A percentile compares a stretch with the other conserved stretches of the same genome.
Conservation (phyloP, 1,140 invertebrate genomes). For the Zaprionus gabonicus region DNA sequence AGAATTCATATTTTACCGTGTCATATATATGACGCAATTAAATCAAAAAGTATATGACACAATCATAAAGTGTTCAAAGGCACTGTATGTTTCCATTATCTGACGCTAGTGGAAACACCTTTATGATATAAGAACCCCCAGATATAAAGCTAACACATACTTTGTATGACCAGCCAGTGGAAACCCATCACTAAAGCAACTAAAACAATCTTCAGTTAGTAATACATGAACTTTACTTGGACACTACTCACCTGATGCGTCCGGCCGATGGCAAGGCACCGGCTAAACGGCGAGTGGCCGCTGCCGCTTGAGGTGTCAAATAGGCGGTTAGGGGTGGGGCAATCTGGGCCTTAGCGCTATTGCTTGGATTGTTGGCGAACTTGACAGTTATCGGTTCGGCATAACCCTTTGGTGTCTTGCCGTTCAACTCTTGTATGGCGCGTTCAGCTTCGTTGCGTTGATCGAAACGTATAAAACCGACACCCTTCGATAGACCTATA, state of each 20-base stretch:
- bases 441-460: conserved; percentile 87
- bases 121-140: background rate
- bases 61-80: background rate
- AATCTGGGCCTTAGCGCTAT: conserved; percentile 86
- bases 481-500: conserved; percentile 86
- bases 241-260: conserved; percentile 74
- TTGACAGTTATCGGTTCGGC: conserved; percentile 87
- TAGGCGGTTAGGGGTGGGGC: conserved; percentile 86
- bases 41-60: background rate
- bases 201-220: conserved; percentile 14
- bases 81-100: background rate
- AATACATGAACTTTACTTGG: background rate
- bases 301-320: conserved; percentile 84
- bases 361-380: conserved; percentile 88
- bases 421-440: conserved; percentile 87
- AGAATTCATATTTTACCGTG: background rate
- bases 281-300: conserved; percentile 76
- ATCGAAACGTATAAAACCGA: conserved; percentile 87
- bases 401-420: conserved; percentile 86
- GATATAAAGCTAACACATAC: conserved; percentile 3
- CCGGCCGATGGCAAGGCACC: conserved; percentile 79
- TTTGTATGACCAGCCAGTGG: conserved; percentile 1
- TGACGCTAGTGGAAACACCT: background rate
- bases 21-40: background rate
- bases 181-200: conserved; percentile 18